These are phyloP conservation scores for Altica lythri DNA, from an alignment of 2,888 invertebrate species.

Conservation along the genomic window DNA sequence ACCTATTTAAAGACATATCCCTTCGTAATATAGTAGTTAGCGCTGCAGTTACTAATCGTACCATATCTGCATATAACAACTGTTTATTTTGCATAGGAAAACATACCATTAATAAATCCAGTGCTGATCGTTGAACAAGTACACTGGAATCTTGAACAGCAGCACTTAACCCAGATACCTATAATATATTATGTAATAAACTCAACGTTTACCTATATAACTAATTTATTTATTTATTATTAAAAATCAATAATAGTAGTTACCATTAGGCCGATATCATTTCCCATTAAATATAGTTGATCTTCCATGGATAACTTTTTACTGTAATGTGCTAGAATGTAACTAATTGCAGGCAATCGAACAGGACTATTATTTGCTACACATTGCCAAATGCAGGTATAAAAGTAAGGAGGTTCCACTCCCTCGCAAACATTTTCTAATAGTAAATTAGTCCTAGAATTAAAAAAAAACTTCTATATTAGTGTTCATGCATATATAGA, in stretches of 20 bases:
- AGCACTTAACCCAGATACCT: constrained; percentile 78
- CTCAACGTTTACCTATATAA: neutral
- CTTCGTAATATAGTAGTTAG: constrained; percentile 76
- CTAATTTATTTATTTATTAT: too few species aligned
- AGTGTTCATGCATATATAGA: too few species aligned
- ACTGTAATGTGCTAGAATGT: constrained; percentile 79
- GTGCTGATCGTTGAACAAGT: constrained; percentile 81
- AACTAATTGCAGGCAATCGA: constrained; percentile 80
- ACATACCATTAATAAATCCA: constrained; percentile 80
- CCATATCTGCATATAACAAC: constrained; percentile 69
- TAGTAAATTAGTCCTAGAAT: constrained; percentile 64
- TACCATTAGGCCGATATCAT: constrained; percentile 82
- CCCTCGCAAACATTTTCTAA: constrained; percentile 75
- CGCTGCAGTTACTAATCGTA: constrained; percentile 73
- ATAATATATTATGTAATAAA: constrained; percentile 30
- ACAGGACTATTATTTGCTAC: constrained; percentile 79
- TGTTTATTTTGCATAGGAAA: constrained; percentile 85
- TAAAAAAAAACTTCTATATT: too few species aligned
- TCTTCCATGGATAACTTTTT: constrained; percentile 78
- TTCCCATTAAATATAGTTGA: constrained; percentile 82
- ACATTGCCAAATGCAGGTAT: constrained; percentile 87
- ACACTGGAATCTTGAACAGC: constrained; percentile 80
- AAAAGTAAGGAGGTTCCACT: constrained; percentile 79
- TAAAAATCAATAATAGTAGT: too few species aligned
- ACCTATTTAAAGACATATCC: constrained; percentile 89